Evolutionary conservation across 2,888 invertebrate genomes (phyloP), one percentile per base, ranked within the genome.

Genomic region (Leptodirus hochenwartii): DNA sequence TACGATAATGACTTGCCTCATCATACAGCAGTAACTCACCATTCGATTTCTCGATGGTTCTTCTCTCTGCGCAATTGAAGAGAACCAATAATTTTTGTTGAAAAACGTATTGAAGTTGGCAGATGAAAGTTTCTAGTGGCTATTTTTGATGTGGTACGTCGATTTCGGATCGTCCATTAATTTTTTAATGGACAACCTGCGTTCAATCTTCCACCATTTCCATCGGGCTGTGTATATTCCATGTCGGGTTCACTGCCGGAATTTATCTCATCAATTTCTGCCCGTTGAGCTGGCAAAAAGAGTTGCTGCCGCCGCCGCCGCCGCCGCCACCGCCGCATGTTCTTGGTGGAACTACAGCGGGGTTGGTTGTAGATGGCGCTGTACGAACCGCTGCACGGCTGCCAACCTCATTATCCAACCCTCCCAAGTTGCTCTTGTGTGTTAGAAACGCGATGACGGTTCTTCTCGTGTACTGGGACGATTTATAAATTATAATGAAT

Each of bases 211-310:
- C n/a, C n/a, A n/a, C n/a, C n/a, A n/a, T n/a, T n/a, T n/a, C n/a
- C n/a, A n/a, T n/a, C n/a, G n/a, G n/a, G n/a, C n/a, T n/a, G n/a
- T n/a, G n/a, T n/a, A n/a, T n/a, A n/a, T n/a, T n/a, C 51, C 58
- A 61, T 55, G 58, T 60, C 61, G 62, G 61, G 63, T 63, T 64
- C 62, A 61, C 61, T 59, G 56, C 60, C 59, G 61, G 63, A 64
- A 64, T 64, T 64, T 63, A 64, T 64, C 64, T 62, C 60, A 64
- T 64, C 63, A 64, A 63, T 64, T 64, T 64, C 63, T 62, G 63
- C 62, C 60, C 61, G 61, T 57, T 62, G 61, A 62, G 61, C 62
- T 58, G 62, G 60, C 59, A 63, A 63, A 62, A 61, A 62, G 61
- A 57, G 40, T 41, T 41, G 41, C 41, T 41, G 34, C 36, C 38